Percentiles rank a stretch among this genome's conserved stretches.
Conservation (phyloP, 2,888 invertebrate species). For the Ctena decussata region DNA sequence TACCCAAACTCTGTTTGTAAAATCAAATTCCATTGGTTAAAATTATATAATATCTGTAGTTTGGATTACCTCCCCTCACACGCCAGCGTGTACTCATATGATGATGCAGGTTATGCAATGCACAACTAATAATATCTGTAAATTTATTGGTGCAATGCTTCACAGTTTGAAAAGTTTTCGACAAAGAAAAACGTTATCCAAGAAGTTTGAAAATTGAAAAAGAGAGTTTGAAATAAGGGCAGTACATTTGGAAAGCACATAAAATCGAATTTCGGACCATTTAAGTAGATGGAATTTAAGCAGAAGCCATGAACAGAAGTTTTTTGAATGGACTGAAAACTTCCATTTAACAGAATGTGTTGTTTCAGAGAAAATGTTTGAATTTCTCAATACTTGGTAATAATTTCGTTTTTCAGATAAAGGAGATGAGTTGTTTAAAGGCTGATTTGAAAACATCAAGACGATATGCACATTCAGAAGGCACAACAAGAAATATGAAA, state of each 20-base stretch:
- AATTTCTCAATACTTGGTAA: background rate
- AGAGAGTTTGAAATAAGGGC: too few relatives aligned
- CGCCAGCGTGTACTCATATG: too few relatives aligned
- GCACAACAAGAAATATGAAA: background rate
- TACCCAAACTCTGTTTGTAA: too few relatives aligned
- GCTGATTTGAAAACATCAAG: background rate
- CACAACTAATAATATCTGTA: too few relatives aligned
- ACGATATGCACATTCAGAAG: background rate
- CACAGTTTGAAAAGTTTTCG: too few relatives aligned
- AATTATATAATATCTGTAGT: too few relatives aligned
- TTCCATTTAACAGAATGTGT: background rate
- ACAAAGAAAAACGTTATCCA: too few relatives aligned
- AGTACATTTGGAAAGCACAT: background rate
- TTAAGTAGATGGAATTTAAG: background rate
- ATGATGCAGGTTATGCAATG: too few relatives aligned
- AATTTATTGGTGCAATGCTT: too few relatives aligned
- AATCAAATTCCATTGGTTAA: too few relatives aligned
- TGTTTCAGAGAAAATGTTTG: background rate
- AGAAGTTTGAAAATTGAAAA: too few relatives aligned
- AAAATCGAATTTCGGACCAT: background rate
- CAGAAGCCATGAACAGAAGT: background rate
- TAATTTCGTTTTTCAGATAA: background rate
- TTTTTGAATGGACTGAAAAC: background rate
- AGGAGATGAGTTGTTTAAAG: background rate
- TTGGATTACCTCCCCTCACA: too few relatives aligned